Evolutionary conservation across 2,113 vertebrate species (phyloP), one percentile per base, ranked within the genome.

Genomic region (Pseudorhombus dupliciocellatus): DNA sequence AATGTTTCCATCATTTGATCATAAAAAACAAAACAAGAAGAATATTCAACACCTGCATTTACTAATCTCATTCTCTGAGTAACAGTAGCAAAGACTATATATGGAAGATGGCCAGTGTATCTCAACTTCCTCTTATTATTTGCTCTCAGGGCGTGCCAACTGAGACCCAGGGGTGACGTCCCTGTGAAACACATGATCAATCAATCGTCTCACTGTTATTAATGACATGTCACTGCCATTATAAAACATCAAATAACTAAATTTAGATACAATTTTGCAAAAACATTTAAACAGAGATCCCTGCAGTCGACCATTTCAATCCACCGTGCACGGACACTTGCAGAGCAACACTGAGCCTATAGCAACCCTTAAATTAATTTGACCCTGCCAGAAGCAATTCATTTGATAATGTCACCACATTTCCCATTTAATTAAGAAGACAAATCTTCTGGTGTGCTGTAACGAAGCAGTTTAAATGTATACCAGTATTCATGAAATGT

Each of bases 191-290:
- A 37, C 34, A 37, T 11, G 34, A 9, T 44, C 1, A 25, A 54
- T 11, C 34, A 37, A 37, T 12, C 11, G 11, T 12, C 12, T 77
- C 63, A 72, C 42, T 53, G 7, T 46, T 50, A 63, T 28, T 34
- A 57, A 22, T 53, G 62, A 48, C 60, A n/a, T 70, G 22, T 5
- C 22, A 5, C 48, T 58, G 8, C 30, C 10, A 37, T 37, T 11
- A 37, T 37, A 10, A 37, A 37, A 37, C 34, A 37, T 12, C 34
- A 3, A 37, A 37, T 37, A 37, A 37, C 34, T 37, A 12, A 37
- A n/a, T n/a, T n/a, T n/a, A n/a, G n/a, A n/a, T n/a, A n/a, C n/a
- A n/a, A n/a, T n/a, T n/a, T n/a, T n/a, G n/a, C n/a, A n/a, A n/a
- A n/a, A n/a, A n/a, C n/a, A n/a, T n/a, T n/a, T n/a, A n/a, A n/a